phyloP scores from a whole-genome alignment of 2,113 vertebrate genomes.

The Sterna hirundo region DNA sequence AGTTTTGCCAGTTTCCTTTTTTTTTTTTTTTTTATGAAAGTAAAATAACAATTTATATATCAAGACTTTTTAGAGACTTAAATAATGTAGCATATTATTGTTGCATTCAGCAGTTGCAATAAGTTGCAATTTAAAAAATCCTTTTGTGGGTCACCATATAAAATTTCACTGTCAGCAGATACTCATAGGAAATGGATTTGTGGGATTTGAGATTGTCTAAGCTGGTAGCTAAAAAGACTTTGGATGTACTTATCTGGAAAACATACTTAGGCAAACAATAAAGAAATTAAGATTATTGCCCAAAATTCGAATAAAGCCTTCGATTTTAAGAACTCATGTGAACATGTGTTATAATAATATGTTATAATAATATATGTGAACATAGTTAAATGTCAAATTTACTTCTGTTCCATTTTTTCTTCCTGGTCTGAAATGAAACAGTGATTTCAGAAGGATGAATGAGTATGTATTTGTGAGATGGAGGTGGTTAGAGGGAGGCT shows the following conservation, averaged over 20 bases:
- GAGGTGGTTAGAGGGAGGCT: background rate
- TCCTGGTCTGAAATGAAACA: background rate
- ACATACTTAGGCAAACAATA: background rate
- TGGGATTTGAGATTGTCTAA: background rate
- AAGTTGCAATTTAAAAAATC: background rate
- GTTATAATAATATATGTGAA: background rate
- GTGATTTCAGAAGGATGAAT: background rate
- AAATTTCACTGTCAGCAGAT: background rate
- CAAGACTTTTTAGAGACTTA: background rate
- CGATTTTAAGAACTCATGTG: background rate
- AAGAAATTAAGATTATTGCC: background rate
- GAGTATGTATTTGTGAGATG: background rate
- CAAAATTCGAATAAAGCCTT: background rate
- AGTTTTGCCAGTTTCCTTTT: background rate
- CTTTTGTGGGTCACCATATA: background rate
- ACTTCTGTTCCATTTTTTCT: too few relatives aligned
- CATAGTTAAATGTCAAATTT: background rate
- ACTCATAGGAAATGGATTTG: background rate
- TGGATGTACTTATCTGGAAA: background rate
- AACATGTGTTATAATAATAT: background rate
- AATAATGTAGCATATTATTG: background rate
- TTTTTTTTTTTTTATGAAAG: background rate
- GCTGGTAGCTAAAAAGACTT: background rate
- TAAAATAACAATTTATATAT: background rate
- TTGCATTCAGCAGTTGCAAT: background rate